Conservation (phyloP, 2,113 vertebrate species). For the Ciconia boyciana region DNA sequence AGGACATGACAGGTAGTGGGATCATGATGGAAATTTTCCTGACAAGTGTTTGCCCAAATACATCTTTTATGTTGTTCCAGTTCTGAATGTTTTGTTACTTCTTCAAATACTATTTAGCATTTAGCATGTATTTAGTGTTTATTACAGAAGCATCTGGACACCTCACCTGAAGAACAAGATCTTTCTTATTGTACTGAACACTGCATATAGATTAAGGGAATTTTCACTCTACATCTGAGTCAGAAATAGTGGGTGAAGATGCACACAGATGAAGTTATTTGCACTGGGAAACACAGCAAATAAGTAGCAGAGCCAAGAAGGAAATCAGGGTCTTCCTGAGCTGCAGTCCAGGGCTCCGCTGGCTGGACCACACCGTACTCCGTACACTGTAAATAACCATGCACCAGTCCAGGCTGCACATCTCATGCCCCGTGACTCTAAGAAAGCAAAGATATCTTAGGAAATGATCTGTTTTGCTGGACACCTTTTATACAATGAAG, state of each 20-base stretch:
- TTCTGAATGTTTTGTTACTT: background rate
- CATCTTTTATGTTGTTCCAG: background rate
- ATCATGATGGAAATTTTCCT: background rate
- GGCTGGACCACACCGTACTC: rapidly evolving
- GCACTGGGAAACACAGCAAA: background rate
- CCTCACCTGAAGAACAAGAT: background rate
- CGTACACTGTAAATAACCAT: background rate
- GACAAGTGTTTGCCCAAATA: background rate
- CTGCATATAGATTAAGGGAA: background rate
- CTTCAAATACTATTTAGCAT: background rate
- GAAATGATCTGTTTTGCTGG: background rate
- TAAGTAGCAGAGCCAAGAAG: background rate
- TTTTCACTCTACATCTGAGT: background rate
- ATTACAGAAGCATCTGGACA: background rate
- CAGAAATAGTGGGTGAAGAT: background rate
- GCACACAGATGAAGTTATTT: background rate
- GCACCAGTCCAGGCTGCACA: background rate
- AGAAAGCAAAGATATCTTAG: background rate
- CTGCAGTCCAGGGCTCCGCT: background rate
- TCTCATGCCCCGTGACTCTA: background rate
- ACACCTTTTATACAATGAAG: background rate
- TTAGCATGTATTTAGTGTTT: background rate
- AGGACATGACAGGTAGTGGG: background rate
- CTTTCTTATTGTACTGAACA: background rate
- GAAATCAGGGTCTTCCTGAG: background rate